Evolutionary conservation across 1,140 invertebrate genomes (phyloP).

Genomic region (Bombus waltoni): DNA sequence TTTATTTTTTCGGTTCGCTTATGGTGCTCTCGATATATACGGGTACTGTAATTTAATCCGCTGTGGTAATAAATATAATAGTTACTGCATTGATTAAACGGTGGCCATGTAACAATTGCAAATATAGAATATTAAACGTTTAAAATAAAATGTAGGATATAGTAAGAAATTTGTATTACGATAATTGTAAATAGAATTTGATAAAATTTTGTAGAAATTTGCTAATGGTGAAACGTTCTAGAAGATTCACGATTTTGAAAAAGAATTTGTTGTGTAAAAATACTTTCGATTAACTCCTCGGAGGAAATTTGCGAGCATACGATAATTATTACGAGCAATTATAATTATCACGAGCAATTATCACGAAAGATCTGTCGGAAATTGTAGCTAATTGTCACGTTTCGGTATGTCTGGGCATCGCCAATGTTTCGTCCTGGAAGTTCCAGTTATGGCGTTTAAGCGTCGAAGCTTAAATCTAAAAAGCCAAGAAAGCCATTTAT

Average conservation of each 20-base stretch:
- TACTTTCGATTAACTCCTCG: not conserved
- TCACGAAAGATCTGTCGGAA: not conserved
- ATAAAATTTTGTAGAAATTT: not conserved
- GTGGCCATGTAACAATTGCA: not conserved
- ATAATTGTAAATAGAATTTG: not conserved
- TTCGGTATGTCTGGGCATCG: not conserved
- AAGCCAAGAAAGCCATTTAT: conserved; percentile 68
- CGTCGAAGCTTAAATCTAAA: conserved; percentile 68
- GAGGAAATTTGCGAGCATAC: not conserved
- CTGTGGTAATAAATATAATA: not conserved
- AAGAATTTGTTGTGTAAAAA: not conserved
- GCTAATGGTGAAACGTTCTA: too few species aligned
- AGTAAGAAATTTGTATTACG: not conserved
- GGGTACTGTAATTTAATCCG: not conserved
- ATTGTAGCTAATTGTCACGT: not conserved
- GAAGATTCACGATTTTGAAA: not conserved
- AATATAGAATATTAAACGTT: not conserved
- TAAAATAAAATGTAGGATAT: not conserved
- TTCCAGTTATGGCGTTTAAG: conserved; percentile 56
- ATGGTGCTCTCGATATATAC: not conserved
- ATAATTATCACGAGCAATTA: too few species aligned
- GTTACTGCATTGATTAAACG: not conserved
- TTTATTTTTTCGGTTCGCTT: not conserved
- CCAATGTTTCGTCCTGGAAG: not conserved
- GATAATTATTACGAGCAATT: not conserved